Conservation (phyloP, 1,140 invertebrate genomes). For the Cecropterus lyciades region DNA sequence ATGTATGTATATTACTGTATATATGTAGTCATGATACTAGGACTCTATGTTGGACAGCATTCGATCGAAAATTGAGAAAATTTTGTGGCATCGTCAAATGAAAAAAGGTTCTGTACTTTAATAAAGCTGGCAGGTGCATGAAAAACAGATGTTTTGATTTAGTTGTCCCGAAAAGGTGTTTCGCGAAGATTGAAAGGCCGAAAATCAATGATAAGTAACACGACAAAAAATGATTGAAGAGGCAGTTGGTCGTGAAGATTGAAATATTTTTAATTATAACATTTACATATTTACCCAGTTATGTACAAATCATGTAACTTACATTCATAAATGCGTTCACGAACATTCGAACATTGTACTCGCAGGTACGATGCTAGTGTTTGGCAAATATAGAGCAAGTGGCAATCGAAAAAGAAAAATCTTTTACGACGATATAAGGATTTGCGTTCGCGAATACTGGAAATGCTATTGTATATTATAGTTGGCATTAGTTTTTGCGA, state of each 20-base stretch:
- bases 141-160: constrained; percentile 35
- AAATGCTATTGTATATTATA: too few relatives aligned
- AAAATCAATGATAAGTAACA: constrained; percentile 21
- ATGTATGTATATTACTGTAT: background rate
- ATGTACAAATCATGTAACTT: too few relatives aligned
- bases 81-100: background rate
- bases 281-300: too few relatives aligned
- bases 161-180: constrained; percentile 28
- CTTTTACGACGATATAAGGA: too few relatives aligned
- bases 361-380: too few relatives aligned
- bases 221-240: constrained; percentile 27
- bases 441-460: too few relatives aligned
- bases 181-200: constrained; percentile 29
- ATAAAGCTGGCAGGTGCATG: constrained; percentile 32
- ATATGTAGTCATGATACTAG: background rate
- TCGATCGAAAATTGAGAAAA: constrained; percentile 3
- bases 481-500: too few relatives aligned
- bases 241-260: background rate
- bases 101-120: constrained; percentile 16
- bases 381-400: too few relatives aligned
- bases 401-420: too few relatives aligned
- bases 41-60: background rate
- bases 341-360: too few relatives aligned
- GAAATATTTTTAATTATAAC: constrained; percentile 10
- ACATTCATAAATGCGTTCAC: too few relatives aligned